A percentile compares a stretch with the other conserved stretches of the same genome.
Evolutionary conservation across 2,113 vertebrate species (phyloP).

Genomic region (Coturnix japonica): DNA sequence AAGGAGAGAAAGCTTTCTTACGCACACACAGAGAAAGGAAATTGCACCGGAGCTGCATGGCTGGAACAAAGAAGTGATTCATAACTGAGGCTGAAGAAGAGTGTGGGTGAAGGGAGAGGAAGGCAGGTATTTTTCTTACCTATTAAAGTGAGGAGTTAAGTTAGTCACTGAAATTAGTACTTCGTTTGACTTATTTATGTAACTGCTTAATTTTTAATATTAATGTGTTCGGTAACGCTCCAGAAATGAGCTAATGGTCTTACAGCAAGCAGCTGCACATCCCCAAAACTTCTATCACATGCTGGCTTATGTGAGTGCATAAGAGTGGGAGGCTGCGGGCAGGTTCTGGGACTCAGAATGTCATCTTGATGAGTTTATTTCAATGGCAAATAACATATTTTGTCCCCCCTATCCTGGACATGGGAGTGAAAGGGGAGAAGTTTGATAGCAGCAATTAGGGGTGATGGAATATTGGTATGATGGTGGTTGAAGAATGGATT

Average conservation of each 20-base stretch:
- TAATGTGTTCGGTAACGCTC: not conserved
- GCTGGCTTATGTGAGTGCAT: accelerated
- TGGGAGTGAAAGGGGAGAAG: not conserved
- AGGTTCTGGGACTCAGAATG: not conserved
- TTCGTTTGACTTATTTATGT: not conserved
- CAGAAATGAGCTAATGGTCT: not conserved
- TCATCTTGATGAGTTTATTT: not conserved
- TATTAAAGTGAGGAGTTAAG: not conserved
- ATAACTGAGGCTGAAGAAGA: slow-evolving; percentile 1
- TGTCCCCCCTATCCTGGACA: not conserved
- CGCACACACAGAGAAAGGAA: not conserved
- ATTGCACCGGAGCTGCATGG: not conserved
- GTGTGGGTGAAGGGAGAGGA: not conserved
- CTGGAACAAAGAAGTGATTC: not conserved
- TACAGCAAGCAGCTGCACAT: not conserved
- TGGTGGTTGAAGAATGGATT: not conserved
- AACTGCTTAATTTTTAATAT: not conserved
- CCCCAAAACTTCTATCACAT: accelerated
- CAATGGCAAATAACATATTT: not conserved
- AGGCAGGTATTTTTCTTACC: not conserved
- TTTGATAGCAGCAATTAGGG: not conserved
- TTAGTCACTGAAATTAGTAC: not conserved
- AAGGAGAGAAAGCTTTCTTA: not conserved
- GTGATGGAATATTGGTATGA: not conserved
- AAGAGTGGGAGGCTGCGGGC: not conserved